phyloP scores from a whole-genome alignment of 2,113 vertebrate genomes.

The Furnarius figulus region DNA sequence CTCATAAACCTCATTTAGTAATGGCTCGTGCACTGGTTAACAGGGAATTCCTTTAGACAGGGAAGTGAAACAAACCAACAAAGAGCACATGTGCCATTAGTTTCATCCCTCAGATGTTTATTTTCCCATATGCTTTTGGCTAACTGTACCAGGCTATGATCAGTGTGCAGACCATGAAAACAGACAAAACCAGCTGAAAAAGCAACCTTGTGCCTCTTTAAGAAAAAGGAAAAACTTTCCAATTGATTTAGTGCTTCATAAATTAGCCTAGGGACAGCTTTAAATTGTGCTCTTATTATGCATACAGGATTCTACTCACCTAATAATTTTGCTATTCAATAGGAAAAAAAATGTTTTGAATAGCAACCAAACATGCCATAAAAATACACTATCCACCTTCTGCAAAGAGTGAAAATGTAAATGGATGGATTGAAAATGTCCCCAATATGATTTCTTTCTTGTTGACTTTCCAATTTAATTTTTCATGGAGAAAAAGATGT shows the following conservation, averaged over 20 bases:
- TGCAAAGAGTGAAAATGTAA: constrained; percentile 56
- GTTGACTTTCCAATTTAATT: constrained; percentile 59
- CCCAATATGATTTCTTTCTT: constrained; percentile 50
- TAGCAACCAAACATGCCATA: constrained; percentile 60
- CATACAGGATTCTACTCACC: constrained; percentile 72
- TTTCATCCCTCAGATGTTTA: constrained; percentile 30
- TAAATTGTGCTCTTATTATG: constrained; percentile 75
- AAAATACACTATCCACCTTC: constrained; percentile 30
- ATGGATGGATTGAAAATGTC: constrained; percentile 44
- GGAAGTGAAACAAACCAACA: background rate
- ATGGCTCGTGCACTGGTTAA: constrained; percentile 36
- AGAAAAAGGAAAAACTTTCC: constrained; percentile 52
- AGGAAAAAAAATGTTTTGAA: constrained; percentile 69
- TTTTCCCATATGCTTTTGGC: constrained; percentile 36
- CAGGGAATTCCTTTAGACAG: background rate
- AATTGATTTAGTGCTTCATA: constrained; percentile 72
- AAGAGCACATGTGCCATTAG: background rate
- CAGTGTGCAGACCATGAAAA: constrained; percentile 47
- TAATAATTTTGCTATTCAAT: constrained; percentile 76
- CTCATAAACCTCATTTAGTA: background rate
- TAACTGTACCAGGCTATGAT: constrained; percentile 28
- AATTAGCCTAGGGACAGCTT: constrained; percentile 75
- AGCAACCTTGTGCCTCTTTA: constrained; percentile 57
- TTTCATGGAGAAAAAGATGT: constrained; percentile 39
- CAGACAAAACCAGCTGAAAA: constrained; percentile 63